A percentile compares a stretch with the other conserved stretches of the same genome.
phyloP scores from a whole-genome alignment of 2,888 invertebrate genomes.

The Synanthedon formicaeformis region DNA sequence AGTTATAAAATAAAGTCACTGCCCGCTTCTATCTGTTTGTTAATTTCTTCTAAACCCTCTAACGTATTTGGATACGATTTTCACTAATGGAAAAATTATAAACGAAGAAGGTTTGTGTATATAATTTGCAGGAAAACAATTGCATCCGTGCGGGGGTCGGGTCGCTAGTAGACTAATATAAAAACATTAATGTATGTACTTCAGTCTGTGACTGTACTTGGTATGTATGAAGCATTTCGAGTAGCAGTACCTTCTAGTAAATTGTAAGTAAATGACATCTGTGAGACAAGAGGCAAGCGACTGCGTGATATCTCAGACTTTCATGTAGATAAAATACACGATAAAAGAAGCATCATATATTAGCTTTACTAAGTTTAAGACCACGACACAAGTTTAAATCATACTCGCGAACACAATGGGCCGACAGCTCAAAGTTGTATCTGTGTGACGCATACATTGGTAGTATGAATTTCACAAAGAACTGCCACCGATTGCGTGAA shows the following conservation, averaged over 20 bases:
- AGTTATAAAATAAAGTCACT: no score
- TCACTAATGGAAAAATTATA: no score
- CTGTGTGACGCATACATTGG: background rate
- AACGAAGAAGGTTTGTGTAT: no score
- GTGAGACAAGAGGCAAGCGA: slow-evolving; percentile 15
- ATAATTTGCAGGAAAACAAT: no score
- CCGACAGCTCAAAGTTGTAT: background rate
- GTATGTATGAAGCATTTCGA: slow-evolving; percentile 13
- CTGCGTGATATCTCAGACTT: slow-evolving; percentile 19
- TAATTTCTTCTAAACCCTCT: no score
- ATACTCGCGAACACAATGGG: slow-evolving; percentile 10
- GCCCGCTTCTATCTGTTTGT: no score
- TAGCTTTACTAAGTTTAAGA: slow-evolving; percentile 8
- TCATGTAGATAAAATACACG: slow-evolving; percentile 19
- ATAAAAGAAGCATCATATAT: slow-evolving; percentile 18
- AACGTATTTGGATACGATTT: no score
- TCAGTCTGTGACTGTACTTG: no score
- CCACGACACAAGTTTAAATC: slow-evolving; percentile 14
- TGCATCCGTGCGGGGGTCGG: no score
- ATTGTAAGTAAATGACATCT: slow-evolving; percentile 36
- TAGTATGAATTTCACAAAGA: background rate
- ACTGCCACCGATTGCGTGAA: background rate
- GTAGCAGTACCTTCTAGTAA: slow-evolving; percentile 23
- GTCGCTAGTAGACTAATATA: no score
- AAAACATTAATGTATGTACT: no score